Evolutionary conservation across 2,888 invertebrate genomes (phyloP), one percentile per base, ranked within the genome.

Genomic region (Chouioia cunea): DNA sequence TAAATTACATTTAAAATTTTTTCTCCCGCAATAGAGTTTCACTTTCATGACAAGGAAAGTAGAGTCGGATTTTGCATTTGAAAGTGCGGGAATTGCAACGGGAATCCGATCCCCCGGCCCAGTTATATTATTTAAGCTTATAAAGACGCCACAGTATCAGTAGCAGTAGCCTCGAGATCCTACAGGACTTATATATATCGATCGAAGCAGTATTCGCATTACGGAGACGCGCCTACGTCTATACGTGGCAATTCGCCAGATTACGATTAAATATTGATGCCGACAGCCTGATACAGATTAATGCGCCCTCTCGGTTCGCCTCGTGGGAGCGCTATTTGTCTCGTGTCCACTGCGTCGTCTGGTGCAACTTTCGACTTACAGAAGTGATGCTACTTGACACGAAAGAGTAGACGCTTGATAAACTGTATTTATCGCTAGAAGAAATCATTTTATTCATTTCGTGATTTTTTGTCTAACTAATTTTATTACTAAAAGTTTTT

Each of bases 251-350:
- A 83, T 83, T 80, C 80, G 75, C 78, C 74, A 78, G 82, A 85
- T 84, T 84, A 82, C 80, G 81, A 83, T 85, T 85, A 85, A 85
- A 85, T 81, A 85, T 85, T 84, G 81, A 85, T 81, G 78, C 77
- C 75, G 70, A 73, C 71, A 78, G 76, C 23, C 77, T 83, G 85
- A 84, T 85, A 83, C 81, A 82, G 85, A 85, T 85, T 85, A 83
- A 85, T 85, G 85, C 79, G 77, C 77, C 74, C 50, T 53, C 22
- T 36, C 8, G 36, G 23, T 15, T 23, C 73, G 66, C 70, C 74
- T 73, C 73, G 56, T 48, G 73, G 66, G 76, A 64, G 71, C 62
- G 79, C 78, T 80, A 81, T 82, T 82, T 82, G 82, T 82, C 81
- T 79, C 80, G 68, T 73, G 78, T 76, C 75, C 72, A 72, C 59